phyloP scores from a whole-genome alignment of 2,797 vertebrate genomes.

The Chlorospingus semifuscus region DNA sequence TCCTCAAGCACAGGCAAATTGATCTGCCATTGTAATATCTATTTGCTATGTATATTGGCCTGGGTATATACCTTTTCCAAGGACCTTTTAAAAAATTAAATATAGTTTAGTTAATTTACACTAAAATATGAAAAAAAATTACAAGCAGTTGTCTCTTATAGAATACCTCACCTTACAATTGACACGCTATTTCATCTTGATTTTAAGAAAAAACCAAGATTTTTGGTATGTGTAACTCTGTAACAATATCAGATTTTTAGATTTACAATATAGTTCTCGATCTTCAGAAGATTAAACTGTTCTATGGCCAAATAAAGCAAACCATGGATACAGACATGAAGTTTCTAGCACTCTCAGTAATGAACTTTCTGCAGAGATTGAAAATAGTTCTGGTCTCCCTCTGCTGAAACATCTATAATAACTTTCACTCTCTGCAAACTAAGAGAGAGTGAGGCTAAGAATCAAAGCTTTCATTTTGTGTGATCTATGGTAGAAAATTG shows the following conservation, averaged over 20 bases:
- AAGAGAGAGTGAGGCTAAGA: not conserved
- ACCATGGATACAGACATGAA: not conserved
- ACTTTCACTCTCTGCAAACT: not conserved
- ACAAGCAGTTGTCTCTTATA: not conserved
- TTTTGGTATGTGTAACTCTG: not conserved
- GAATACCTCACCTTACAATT: not conserved
- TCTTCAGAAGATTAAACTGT: not conserved
- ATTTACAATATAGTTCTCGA: not conserved
- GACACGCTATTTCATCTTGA: not conserved
- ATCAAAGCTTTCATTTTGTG: not conserved
- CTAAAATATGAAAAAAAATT: not conserved
- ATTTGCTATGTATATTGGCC: not conserved
- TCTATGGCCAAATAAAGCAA: not conserved
- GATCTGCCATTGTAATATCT: not conserved
- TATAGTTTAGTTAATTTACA: not conserved
- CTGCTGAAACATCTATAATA: not conserved
- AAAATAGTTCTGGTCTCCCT: not conserved
- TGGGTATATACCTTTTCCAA: not conserved
- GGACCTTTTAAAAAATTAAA: not conserved
- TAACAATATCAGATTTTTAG: not conserved
- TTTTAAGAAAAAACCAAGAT: not conserved
- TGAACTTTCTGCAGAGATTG: not conserved
- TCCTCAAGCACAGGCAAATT: not conserved
- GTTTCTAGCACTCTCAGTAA: not conserved
- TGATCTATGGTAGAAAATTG: not conserved